These are phyloP conservation scores for Eupelmus urozonus DNA, from an alignment of 2,888 invertebrate species.

Conservation along the genomic window DNA sequence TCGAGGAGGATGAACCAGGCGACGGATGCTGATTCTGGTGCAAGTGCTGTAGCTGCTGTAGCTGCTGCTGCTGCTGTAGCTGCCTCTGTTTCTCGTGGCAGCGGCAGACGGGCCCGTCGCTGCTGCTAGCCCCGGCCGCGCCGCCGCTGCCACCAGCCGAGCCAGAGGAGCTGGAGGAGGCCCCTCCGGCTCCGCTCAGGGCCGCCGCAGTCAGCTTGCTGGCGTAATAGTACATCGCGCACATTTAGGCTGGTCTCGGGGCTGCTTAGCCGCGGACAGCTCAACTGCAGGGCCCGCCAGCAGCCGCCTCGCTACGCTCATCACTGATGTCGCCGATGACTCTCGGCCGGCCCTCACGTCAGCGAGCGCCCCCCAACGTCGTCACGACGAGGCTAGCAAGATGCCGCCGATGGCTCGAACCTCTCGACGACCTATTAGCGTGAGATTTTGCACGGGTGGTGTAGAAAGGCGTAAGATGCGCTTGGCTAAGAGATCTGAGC, in stretches of 20 bases:
- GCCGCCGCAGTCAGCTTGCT: conserved; percentile 83
- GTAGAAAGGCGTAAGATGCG: no score
- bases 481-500: no score
- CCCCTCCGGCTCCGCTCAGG: conserved; percentile 81
- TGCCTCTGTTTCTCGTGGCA: conserved; percentile 70
- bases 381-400: background rate
- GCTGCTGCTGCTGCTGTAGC: conserved; percentile 64
- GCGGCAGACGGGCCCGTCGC: conserved; percentile 78
- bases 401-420: no score
- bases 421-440: no score
- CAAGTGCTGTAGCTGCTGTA: conserved; percentile 62
- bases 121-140: conserved; percentile 74
- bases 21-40: conserved; percentile 55
- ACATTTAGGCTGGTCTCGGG: conserved; percentile 67
- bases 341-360: conserved; percentile 30
- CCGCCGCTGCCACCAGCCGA: conserved; percentile 78
- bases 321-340: conserved; percentile 72
- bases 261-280: conserved; percentile 73
- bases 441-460: no score
- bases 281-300: conserved; percentile 72
- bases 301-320: conserved; percentile 74
- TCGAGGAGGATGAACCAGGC: conserved; percentile 38
- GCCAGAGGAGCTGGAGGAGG: conserved; percentile 42
- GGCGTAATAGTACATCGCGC: conserved; percentile 86
- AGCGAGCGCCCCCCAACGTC: background rate